Base-by-base conservation (phyloP, 2,888 invertebrate species). In the Xestia c-nigrum region DNA sequence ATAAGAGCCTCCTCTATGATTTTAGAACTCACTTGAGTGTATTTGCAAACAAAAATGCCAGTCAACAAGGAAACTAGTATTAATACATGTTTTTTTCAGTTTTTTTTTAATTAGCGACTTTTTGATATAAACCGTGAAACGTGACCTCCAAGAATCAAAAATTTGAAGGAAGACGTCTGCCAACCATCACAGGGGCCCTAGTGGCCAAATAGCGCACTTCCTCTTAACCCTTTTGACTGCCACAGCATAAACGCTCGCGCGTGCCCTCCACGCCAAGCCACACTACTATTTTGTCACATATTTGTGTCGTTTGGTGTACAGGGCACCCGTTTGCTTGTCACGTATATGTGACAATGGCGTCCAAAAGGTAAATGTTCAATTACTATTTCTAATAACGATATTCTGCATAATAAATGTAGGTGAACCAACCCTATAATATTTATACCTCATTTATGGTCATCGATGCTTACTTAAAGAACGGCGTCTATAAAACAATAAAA, bases 401-500 rank as follows among this genome's bases (percentile, higher is more conserved):
- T 40, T 64, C 9, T 31, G 24, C 5, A 9, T 9, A 40, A 31
- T 50, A 57, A 77, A 76, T 40, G 47, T 47, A 1, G 47, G 9
- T 47, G 0, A 63, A 40, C 16, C 24, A 63, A 40, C 16, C 24
- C 0, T 50, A 50, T 16, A 14, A n/a, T 52, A 43, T 47, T 57
- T 43, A 78, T 59, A 47, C 31, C 31, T 31, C 31, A 78, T 61
- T 61, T 24, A 78, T 55, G 5, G 14, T 9, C 9, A 14, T 50
- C 3, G 3, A 43, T 47, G 10, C 59, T 59, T 38, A 52, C 38
- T 12, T 50, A 52, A 5, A 59, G 7, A n/a, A 59, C n/a, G n/a
- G 5, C 0, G 3, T 1, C 24, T 71, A 72, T 80, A 72, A 55
- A 80, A 63, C 40, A 63, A 80, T 77, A 70, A 77, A 0, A 19